Base-by-base conservation (phyloP, 2,113 vertebrate species). In the Tenebrosternarchus preto region DNA sequence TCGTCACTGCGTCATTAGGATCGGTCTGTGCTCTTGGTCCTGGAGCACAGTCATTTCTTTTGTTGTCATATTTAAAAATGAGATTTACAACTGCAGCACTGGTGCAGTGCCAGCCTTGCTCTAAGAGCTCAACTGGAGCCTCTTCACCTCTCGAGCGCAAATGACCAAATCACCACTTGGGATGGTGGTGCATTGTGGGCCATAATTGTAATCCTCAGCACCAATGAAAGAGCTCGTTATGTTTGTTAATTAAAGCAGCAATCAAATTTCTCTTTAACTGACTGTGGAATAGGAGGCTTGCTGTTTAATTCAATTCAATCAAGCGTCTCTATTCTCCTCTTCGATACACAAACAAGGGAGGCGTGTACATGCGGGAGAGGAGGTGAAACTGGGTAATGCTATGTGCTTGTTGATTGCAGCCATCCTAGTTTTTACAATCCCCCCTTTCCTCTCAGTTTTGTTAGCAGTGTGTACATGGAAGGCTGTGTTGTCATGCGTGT, bases 161-260 rank as follows among this genome's bases (percentile, higher is more conserved):
- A 89, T 81, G 80, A 85, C 87, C 86, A 84, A 91, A 89, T 89
- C 90, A 88, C 84, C 81, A 70, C 75, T 80, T 57, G 60, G 77
- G 68, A 85, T 68, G 83, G 86, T 74, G 87, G 82, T 78, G 83
- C 85, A 91, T 91, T 92, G 88, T 91, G 78, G 73, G 88, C 80
- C 85, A 66, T 91, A 92, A 92, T 90, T 91, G 90, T 91, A 91
- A 92, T 92, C 91, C 86, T 91, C 82, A 85, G 88, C 87, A 80
- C 89, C 82, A 86, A 87, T 90, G 87, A 93, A 92, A 92, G 87
- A 90, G 83, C 80, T 76, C 85, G 90, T 90, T 85, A 73, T 84
- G 90, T 87, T 84, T 86, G 80, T 90, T 92, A 92, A 92, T 93
- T 92, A 92, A 93, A 93, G 91, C 82, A 27, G 85, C 90, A 93